Conservation (phyloP, 2,888 invertebrate genomes). For the Sphaerophoria rueppellii region DNA sequence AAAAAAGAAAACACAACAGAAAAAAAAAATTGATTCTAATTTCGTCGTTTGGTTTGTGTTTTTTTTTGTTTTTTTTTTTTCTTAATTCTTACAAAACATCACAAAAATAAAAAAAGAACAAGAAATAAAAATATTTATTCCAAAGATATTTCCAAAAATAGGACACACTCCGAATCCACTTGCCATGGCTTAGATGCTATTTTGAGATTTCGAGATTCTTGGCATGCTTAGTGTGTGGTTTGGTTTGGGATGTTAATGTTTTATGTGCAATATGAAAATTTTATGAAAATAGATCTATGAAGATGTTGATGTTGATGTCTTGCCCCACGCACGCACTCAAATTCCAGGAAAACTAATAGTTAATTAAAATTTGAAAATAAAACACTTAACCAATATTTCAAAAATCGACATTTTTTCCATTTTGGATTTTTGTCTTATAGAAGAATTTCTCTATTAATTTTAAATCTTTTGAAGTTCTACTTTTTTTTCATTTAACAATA, state of each 20-base stretch:
- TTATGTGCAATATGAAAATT: conserved; percentile 34
- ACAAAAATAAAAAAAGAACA: conserved; percentile 39
- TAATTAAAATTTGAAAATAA: not conserved
- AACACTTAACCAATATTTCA: not conserved
- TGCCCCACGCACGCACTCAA: conserved; percentile 26
- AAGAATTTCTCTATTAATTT: conserved; percentile 51
- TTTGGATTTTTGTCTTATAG: not conserved
- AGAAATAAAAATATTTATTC: conserved; percentile 64
- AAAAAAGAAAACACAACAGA: conserved; percentile 1
- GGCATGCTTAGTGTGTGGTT: conserved; percentile 44
- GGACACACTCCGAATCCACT: conserved; percentile 64
- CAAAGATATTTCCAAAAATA: conserved; percentile 69
- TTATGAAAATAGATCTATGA: conserved; percentile 13
- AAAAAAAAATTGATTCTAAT: conserved; percentile 47
- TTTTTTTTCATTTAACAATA: conserved; percentile 49
- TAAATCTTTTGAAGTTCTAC: conserved; percentile 8
- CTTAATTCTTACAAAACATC: conserved; percentile 57
- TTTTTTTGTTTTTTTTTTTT: conserved; percentile 17
- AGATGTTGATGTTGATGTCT: not conserved
- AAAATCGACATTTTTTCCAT: not conserved
- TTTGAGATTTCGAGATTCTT: conserved; percentile 35
- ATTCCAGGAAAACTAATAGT: conserved; percentile 46
- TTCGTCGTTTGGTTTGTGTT: conserved; percentile 33
- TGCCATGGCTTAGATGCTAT: conserved; percentile 58
- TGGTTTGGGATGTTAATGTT: conserved; percentile 1